Conservation (phyloP, 1,140 invertebrate species). For the Meteorus sp. region DNA sequence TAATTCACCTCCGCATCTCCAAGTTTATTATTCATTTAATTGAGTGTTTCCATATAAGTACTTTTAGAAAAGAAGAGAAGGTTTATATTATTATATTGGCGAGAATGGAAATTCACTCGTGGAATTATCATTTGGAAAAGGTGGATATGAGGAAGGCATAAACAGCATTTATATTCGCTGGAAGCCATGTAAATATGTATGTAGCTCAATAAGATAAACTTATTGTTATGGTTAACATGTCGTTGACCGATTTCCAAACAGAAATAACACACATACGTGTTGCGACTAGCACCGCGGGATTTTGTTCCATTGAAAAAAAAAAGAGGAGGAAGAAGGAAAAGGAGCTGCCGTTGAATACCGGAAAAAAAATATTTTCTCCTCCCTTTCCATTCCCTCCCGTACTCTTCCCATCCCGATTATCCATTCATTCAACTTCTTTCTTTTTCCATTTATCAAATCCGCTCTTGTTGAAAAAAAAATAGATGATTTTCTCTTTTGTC, state of each 20-base stretch:
- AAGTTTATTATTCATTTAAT: neutral
- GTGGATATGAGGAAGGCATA: slow-evolving; percentile 12
- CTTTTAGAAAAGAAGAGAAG: no score
- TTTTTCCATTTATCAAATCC: neutral
- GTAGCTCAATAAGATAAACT: slow-evolving; percentile 57
- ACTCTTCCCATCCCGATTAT: neutral
- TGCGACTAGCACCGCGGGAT: neutral
- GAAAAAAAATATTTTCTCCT: neutral
- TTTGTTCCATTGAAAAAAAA: slow-evolving; percentile 14
- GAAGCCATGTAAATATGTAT: slow-evolving; percentile 57
- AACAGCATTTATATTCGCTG: slow-evolving; percentile 16
- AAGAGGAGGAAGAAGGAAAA: neutral
- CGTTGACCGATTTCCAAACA: slow-evolving; percentile 37
- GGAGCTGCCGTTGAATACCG: neutral
- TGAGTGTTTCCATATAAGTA: no score
- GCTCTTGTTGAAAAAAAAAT: neutral
- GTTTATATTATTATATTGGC: no score
- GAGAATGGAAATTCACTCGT: no score
- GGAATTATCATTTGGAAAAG: no score
- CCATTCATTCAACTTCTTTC: neutral
- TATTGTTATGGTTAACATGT: slow-evolving; percentile 55
- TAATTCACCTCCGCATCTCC: neutral
- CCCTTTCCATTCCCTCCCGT: neutral
- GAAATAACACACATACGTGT: no score
- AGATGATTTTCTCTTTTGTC: neutral